Evolutionary conservation across 2,113 vertebrate genomes (phyloP).

Genomic region (Amia ocellicauda): DNA sequence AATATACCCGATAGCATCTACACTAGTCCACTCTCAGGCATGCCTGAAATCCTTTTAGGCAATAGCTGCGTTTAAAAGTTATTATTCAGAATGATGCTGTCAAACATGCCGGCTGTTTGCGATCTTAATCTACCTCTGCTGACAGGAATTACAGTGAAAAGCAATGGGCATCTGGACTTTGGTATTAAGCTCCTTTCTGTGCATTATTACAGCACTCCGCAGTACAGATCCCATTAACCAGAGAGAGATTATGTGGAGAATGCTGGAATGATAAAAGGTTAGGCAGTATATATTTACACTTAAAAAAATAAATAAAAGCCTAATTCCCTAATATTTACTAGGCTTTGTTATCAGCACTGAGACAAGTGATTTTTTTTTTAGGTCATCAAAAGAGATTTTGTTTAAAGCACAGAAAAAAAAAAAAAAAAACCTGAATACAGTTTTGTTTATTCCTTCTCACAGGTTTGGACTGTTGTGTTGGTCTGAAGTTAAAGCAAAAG

Average conservation of each 20-base stretch:
- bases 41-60: background rate
- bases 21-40: conserved; percentile 1
- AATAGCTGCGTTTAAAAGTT: conserved; percentile 44
- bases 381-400: too few species aligned
- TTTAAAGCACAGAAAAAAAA: too few species aligned
- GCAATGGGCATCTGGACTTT: conserved; percentile 58
- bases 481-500: too few species aligned
- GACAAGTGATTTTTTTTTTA: too few species aligned
- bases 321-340: background rate
- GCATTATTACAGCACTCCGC: conserved; percentile 51
- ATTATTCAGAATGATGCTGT: conserved; percentile 69
- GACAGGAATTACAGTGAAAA: conserved; percentile 52
- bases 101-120: conserved; percentile 53
- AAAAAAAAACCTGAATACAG: too few species aligned
- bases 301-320: background rate
- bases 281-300: conserved; percentile 34
- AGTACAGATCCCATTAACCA: conserved; percentile 69
- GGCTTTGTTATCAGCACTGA: too few species aligned
- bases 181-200: conserved; percentile 64
- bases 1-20: conserved; percentile 17
- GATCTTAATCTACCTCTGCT: conserved; percentile 67
- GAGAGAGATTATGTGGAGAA: conserved; percentile 51
- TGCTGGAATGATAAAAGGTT: conserved; percentile 26
- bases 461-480: too few species aligned
- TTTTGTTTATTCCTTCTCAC: too few species aligned